Percentiles rank a stretch among this genome's conserved stretches.
Evolutionary conservation across 2,888 invertebrate species (phyloP).

Genomic region (Drosophila mimetica): DNA sequence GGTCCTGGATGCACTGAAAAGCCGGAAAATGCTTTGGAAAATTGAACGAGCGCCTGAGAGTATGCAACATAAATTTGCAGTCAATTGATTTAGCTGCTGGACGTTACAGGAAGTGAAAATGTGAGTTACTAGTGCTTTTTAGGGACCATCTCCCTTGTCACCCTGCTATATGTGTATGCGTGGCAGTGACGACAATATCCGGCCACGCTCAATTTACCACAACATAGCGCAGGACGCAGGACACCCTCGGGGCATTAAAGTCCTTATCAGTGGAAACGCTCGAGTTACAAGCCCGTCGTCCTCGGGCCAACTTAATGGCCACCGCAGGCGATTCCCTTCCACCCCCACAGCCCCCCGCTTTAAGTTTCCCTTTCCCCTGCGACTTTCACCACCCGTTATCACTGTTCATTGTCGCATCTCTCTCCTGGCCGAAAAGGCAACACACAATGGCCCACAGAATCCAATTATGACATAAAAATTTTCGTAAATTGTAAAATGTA

Average conservation of each 20-base stretch:
- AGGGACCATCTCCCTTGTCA: background rate
- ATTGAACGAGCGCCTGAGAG: constrained; percentile 53
- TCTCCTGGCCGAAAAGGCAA: background rate
- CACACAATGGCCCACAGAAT: constrained; percentile 57
- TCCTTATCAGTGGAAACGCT: constrained; percentile 71
- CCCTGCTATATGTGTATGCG: constrained; percentile 1
- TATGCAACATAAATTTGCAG: constrained; percentile 50
- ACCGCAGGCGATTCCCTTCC: constrained; percentile 27
- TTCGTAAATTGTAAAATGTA: constrained; percentile 77
- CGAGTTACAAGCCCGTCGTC: constrained; percentile 58
- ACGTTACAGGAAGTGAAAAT: constrained; percentile 20
- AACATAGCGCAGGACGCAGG: constrained; percentile 34
- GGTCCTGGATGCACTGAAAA: background rate
- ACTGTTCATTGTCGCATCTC: constrained; percentile 73
- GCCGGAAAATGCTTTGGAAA: background rate
- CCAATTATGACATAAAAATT: constrained; percentile 79
- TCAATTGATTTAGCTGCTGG: constrained; percentile 8
- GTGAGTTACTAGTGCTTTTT: background rate
- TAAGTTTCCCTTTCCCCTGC: background rate
- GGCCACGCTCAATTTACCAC: constrained; percentile 67
- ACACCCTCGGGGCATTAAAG: constrained; percentile 56
- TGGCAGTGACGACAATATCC: constrained; percentile 61
- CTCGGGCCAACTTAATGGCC: constrained; percentile 39
- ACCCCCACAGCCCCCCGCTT: constrained; percentile 17
- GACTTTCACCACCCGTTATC: constrained; percentile 49